These are phyloP conservation scores for Teleogryllus oceanicus DNA, from an alignment of 2,888 invertebrate species.

Conservation along the genomic window DNA sequence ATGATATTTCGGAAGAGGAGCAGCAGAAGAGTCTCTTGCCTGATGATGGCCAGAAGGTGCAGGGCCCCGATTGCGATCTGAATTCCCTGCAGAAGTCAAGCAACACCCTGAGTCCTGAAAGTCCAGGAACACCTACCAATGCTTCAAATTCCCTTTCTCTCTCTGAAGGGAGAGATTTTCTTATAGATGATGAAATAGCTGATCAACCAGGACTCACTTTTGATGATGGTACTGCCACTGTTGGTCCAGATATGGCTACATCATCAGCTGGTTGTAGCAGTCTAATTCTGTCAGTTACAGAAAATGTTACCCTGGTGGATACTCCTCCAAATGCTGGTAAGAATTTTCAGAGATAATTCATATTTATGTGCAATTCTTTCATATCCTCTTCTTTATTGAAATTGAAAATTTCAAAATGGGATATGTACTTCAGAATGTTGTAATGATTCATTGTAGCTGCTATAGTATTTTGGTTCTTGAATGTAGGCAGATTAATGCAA, in stretches of 20 bases:
- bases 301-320: conserved; percentile 46
- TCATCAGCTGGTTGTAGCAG: conserved; percentile 31
- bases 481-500: too few relatives aligned
- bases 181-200: conserved; percentile 85
- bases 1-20: conserved; percentile 54
- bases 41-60: background rate
- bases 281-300: conserved; percentile 42
- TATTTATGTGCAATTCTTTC: conserved; percentile 1
- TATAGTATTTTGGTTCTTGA: too few relatives aligned
- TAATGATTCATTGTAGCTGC: too few relatives aligned
- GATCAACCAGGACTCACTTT: conserved; percentile 83
- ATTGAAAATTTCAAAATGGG: too few relatives aligned
- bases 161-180: conserved; percentile 74
- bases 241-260: background rate
- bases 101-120: conserved; percentile 40
- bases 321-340: conserved; percentile 44
- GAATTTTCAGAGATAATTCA: conserved; percentile 27
- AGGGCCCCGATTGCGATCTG: background rate
- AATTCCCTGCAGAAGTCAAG: background rate
- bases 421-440: too few relatives aligned
- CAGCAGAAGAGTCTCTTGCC: background rate
- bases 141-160: conserved; percentile 71
- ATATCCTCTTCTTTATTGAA: too few relatives aligned
- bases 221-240: conserved; percentile 30
- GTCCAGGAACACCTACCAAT: conserved; percentile 76